These are phyloP conservation scores for Hydrolagus colliei DNA, from an alignment of 2,797 vertebrate genomes.

Conservation along the genomic window DNA sequence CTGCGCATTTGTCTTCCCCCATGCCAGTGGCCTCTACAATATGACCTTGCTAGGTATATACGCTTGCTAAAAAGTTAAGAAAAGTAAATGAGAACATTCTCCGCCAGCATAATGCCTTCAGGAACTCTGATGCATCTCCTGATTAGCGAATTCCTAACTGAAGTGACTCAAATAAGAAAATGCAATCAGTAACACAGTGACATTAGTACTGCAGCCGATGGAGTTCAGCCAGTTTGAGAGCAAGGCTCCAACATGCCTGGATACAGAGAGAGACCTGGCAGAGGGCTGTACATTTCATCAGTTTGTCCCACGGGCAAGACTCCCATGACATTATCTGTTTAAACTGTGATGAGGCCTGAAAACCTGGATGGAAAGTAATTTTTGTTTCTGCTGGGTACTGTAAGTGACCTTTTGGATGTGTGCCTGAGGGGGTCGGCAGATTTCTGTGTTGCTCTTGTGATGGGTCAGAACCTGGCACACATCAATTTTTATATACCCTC, in stretches of 20 bases:
- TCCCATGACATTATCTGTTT: conserved; percentile 34
- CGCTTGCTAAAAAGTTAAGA: background rate
- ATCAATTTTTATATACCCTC: background rate
- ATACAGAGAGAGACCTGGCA: background rate
- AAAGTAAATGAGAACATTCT: background rate
- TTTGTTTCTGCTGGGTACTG: conserved; percentile 27
- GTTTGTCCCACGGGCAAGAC: conserved; percentile 29
- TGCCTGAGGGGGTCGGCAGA: conserved; percentile 34
- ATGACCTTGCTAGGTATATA: background rate
- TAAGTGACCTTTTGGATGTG: conserved; percentile 37
- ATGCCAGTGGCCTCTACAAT: background rate
- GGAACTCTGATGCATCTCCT: conserved; percentile 27
- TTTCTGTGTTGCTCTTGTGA: background rate
- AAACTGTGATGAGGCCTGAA: conserved; percentile 26
- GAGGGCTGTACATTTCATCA: conserved; percentile 25
- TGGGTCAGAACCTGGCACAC: background rate
- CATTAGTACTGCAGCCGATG: conserved; percentile 29
- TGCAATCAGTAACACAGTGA: conserved; percentile 30
- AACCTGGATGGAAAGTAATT: conserved; percentile 13
- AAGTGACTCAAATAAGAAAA: conserved; percentile 28
- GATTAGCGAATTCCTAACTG: conserved; percentile 31
- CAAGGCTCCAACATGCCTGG: conserved; percentile 25
- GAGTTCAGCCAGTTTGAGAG: conserved; percentile 25
- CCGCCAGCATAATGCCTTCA: conserved; percentile 1
- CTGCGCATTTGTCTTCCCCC: background rate